These are phyloP conservation scores for Hyla sarda DNA, from an alignment of 2,113 vertebrate genomes.

Conservation along the genomic window DNA sequence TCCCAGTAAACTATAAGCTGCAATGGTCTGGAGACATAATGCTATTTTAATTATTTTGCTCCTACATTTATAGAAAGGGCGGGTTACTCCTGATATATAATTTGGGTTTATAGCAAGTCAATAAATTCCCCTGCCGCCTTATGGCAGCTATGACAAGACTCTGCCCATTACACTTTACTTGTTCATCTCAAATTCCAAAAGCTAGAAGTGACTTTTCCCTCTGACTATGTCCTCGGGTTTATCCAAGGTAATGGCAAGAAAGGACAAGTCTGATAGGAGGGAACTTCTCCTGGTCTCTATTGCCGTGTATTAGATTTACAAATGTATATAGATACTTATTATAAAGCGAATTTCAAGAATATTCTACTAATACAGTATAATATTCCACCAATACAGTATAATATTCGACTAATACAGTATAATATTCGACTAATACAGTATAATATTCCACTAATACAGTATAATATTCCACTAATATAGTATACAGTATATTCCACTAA, in stretches of 20 bases:
- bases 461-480: too few species aligned
- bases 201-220: background rate
- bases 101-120: background rate
- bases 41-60: constrained; percentile 18
- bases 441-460: too few species aligned
- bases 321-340: too few species aligned
- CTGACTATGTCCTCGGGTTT: background rate
- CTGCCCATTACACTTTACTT: background rate
- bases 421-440: too few species aligned
- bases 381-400: too few species aligned
- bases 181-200: background rate
- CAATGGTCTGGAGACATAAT: background rate
- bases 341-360: too few species aligned
- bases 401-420: too few species aligned
- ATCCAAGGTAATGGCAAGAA: constrained; percentile 18
- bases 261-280: background rate
- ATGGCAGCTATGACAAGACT: background rate
- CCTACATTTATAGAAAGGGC: background rate
- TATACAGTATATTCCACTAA: too few species aligned
- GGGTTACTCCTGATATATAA: background rate
- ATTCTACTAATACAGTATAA: too few species aligned
- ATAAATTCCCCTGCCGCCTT: constrained; percentile 3
- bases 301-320: too few species aligned
- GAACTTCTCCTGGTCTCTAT: background rate
- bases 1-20: background rate